These are phyloP conservation scores for Caenorhabditis sp. DNA, from an alignment of 2,888 invertebrate species.

Conservation along the genomic window DNA sequence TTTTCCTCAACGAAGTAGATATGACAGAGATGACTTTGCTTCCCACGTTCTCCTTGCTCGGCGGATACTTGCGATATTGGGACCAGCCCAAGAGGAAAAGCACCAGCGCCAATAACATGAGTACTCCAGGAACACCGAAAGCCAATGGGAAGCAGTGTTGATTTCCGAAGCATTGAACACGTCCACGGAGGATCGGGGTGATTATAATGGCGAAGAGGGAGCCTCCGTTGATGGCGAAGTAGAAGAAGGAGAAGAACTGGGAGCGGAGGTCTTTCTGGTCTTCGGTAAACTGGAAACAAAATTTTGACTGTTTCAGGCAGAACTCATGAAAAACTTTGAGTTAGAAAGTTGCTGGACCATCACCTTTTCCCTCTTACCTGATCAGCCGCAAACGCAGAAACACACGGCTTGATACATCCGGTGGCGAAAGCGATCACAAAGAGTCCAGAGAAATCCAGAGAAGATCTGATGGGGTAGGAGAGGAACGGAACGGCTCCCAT, in stretches of 20 bases:
- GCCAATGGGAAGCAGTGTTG: slow-evolving; percentile 83
- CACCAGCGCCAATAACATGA: slow-evolving; percentile 81
- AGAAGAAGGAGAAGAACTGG: slow-evolving; percentile 94
- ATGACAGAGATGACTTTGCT: slow-evolving; percentile 70
- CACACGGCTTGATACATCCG: slow-evolving; percentile 97
- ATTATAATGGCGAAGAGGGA: slow-evolving; percentile 81
- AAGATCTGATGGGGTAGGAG: slow-evolving; percentile 59
- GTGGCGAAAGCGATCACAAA: slow-evolving; percentile 92
- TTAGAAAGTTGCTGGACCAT: not conserved
- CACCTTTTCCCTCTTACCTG: slow-evolving; percentile 84
- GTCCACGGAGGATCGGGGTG: slow-evolving; percentile 81
- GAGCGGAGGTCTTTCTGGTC: slow-evolving; percentile 89
- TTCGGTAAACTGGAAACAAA: slow-evolving; percentile 75
- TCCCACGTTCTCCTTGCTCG: slow-evolving; percentile 77
- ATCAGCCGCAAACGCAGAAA: slow-evolving; percentile 95
- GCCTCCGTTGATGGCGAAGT: slow-evolving; percentile 94
- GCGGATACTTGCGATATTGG: slow-evolving; percentile 76
- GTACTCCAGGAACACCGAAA: slow-evolving; percentile 82
- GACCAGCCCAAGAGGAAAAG: slow-evolving; percentile 80
- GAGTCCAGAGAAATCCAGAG: slow-evolving; percentile 86
- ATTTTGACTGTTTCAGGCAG: not conserved
- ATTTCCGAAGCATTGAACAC: slow-evolving; percentile 81
- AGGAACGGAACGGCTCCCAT: slow-evolving; percentile 84
- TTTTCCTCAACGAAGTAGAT: slow-evolving; percentile 54
- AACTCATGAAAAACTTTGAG: too few species aligned